Evolutionary conservation across 1,140 invertebrate species (phyloP).

Genomic region (Tribolium castaneum): DNA sequence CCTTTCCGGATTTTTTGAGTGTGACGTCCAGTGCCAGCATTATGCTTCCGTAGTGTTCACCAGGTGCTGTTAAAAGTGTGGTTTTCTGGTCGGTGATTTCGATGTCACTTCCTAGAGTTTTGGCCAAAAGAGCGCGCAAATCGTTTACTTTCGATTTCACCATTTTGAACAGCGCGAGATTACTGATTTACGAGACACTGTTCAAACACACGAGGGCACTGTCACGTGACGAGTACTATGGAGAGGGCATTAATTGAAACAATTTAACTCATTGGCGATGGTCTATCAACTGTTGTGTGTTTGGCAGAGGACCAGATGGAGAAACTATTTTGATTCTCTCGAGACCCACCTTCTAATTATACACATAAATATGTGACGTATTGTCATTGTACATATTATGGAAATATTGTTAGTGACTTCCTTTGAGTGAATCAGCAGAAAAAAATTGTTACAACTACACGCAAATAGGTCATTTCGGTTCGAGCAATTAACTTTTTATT

Average conservation of each 20-base stretch:
- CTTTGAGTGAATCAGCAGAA: slow-evolving; percentile 11
- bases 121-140: slow-evolving; percentile 50
- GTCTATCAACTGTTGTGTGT: not conserved
- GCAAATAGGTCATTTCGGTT: not conserved
- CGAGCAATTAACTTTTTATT: not conserved
- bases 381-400: slow-evolving; percentile 1
- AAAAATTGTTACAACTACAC: not conserved
- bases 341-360: slow-evolving; percentile 14
- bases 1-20: slow-evolving; percentile 53
- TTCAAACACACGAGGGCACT: not conserved
- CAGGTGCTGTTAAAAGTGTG: slow-evolving; percentile 57
- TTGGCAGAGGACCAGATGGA: slow-evolving; percentile 6
- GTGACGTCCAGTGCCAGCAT: slow-evolving; percentile 59
- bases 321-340: slow-evolving; percentile 22
- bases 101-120: slow-evolving; percentile 53
- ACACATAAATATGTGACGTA: slow-evolving; percentile 24
- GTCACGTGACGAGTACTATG: slow-evolving; percentile 1
- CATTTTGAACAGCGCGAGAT: slow-evolving; percentile 43
- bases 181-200: not conserved
- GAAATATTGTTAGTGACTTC: slow-evolving; percentile 6
- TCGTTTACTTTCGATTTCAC: slow-evolving; percentile 56
- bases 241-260: slow-evolving; percentile 20
- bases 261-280: not conserved
- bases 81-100: slow-evolving; percentile 56
- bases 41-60: slow-evolving; percentile 61